These are phyloP conservation scores for Cercopithecus neglectus DNA, from an alignment of 2,797 vertebrate species.

Conservation along the genomic window DNA sequence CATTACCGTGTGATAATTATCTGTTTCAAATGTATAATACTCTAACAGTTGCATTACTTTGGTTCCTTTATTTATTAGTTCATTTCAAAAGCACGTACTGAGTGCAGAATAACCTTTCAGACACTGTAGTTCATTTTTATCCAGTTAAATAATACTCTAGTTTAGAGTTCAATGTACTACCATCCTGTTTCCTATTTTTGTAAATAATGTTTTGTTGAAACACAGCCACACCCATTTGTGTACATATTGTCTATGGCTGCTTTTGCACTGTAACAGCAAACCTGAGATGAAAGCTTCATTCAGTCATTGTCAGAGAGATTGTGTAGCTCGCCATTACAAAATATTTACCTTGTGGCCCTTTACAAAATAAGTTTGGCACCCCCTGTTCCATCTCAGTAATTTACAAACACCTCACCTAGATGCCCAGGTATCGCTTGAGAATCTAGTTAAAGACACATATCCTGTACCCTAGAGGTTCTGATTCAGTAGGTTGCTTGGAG, in stretches of 20 bases:
- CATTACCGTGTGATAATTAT: background rate
- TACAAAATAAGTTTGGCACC: background rate
- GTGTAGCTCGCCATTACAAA: background rate
- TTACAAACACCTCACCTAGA: background rate
- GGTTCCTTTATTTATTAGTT: background rate
- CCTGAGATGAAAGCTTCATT: background rate
- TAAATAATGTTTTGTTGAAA: conserved; percentile 21
- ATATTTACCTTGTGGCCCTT: background rate
- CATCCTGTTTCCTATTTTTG: background rate
- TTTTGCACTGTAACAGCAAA: background rate
- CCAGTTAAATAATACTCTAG: conserved; percentile 34
- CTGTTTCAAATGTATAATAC: conserved; percentile 18
- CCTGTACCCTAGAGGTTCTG: background rate
- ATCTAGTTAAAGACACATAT: background rate
- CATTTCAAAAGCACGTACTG: background rate
- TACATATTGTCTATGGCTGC: background rate
- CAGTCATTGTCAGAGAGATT: background rate
- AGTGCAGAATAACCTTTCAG: background rate
- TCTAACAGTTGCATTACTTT: background rate
- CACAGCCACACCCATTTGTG: background rate
- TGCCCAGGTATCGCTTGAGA: background rate
- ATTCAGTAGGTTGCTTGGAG: background rate
- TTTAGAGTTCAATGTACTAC: background rate
- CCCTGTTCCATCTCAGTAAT: background rate
- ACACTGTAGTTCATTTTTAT: background rate